Evolutionary conservation across 2,113 vertebrate species (phyloP).

Genomic region (Cyanocitta stelleri): DNA sequence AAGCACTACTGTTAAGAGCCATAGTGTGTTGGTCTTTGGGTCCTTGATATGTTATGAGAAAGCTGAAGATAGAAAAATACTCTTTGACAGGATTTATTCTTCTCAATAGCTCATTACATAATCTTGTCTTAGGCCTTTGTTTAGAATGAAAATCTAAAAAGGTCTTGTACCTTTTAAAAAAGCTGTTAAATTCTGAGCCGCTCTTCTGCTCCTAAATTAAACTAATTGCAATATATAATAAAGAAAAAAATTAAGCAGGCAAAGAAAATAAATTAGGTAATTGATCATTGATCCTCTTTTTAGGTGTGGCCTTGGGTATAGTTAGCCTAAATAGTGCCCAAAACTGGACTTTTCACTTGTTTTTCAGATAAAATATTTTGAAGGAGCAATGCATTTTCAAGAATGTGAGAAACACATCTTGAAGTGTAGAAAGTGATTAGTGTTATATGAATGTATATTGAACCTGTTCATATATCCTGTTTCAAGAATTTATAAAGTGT

Average conservation of each 20-base stretch:
- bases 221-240: background rate
- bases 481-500: background rate
- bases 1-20: background rate
- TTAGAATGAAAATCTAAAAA: background rate
- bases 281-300: background rate
- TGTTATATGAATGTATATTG: background rate
- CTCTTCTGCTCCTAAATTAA: background rate
- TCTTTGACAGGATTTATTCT: background rate
- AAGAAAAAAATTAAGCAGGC: background rate
- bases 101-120: background rate
- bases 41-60: background rate
- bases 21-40: background rate
- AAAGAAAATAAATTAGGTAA: background rate
- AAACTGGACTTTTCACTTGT: background rate
- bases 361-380: background rate
- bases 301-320: background rate
- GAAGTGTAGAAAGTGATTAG: background rate
- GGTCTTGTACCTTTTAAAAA: background rate
- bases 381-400: background rate
- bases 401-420: background rate
- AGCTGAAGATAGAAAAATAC: background rate
- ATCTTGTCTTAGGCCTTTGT: background rate
- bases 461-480: background rate
- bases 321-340: background rate
- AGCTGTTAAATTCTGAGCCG: background rate